Conservation (phyloP, 2,888 invertebrate species). For the Lasioglossum oenotherae region DNA sequence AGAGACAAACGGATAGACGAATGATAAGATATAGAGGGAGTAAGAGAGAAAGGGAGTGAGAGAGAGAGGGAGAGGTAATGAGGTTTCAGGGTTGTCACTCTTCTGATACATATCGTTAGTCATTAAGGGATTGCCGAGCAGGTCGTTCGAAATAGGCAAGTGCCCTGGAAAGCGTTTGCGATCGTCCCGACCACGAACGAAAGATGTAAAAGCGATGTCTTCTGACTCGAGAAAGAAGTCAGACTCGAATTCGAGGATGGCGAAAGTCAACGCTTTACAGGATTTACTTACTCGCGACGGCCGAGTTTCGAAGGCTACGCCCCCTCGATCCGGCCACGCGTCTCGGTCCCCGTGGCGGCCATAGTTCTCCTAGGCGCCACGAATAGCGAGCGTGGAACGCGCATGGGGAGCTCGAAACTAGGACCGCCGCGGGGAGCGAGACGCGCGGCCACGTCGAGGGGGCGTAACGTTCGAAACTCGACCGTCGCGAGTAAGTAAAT, state of each 20-base stretch:
- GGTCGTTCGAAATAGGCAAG: constrained; percentile 52
- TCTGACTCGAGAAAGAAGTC: neutral
- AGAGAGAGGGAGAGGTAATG: constrained; percentile 24
- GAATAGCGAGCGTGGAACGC: too few relatives aligned
- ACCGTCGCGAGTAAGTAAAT: too few relatives aligned
- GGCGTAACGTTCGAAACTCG: too few relatives aligned
- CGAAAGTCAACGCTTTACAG: neutral
- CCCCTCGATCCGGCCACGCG: too few relatives aligned
- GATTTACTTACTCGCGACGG: too few relatives aligned
- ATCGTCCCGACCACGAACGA: constrained; percentile 18
- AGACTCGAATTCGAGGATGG: neutral
- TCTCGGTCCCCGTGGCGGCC: too few relatives aligned
- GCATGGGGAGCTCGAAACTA: too few relatives aligned
- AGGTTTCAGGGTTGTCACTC: constrained; percentile 64
- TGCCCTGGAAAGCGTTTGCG: constrained; percentile 52
- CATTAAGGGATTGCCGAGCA: constrained; percentile 58
- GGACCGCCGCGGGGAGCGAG: too few relatives aligned
- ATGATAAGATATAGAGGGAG: neutral
- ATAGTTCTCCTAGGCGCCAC: too few relatives aligned
- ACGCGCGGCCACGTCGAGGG: too few relatives aligned
- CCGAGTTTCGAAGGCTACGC: too few relatives aligned
- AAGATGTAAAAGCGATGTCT: neutral
- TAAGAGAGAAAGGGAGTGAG: neutral
- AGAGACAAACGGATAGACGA: neutral
- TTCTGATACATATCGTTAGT: constrained; percentile 67